Conservation (phyloP, 2,113 vertebrate genomes). For the Dipodomys ordii region DNA sequence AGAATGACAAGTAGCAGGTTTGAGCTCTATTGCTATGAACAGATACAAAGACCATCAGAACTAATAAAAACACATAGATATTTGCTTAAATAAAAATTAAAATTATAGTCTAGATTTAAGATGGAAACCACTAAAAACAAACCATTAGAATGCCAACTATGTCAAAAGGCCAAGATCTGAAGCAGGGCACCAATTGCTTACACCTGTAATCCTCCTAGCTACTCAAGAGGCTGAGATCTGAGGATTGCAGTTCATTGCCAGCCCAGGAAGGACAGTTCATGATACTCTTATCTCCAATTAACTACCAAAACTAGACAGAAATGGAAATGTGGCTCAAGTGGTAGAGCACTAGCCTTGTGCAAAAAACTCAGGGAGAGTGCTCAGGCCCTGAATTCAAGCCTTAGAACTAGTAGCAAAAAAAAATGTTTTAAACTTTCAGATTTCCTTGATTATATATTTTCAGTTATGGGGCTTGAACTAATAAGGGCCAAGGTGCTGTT, state of each 20-base stretch:
- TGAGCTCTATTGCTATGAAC: conserved; percentile 54
- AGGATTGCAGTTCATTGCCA: no score
- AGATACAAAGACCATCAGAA: conserved; percentile 53
- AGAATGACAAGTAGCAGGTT: conserved; percentile 56
- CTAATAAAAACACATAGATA: conserved; percentile 50
- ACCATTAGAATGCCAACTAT: conserved; percentile 27
- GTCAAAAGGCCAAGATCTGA: conserved; percentile 48
- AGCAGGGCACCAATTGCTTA: no score
- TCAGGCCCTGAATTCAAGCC: neutral
- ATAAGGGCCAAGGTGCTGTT: no score
- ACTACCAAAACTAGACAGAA: no score
- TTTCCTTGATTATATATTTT: neutral
- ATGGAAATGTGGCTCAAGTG: no score
- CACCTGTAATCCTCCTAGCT: no score
- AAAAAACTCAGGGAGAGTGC: no score
- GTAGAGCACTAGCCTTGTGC: no score
- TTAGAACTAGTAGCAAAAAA: neutral
- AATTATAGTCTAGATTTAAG: conserved; percentile 57
- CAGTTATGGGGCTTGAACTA: no score
- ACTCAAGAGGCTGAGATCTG: no score
- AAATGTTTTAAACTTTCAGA: conserved; percentile 31
- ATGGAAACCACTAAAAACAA: conserved; percentile 43
- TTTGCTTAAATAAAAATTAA: conserved; percentile 52
- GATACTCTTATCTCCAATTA: no score
- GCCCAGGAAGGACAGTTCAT: no score